phyloP scores from a whole-genome alignment of 2,888 invertebrate species.

The Cephonodes hylas region DNA sequence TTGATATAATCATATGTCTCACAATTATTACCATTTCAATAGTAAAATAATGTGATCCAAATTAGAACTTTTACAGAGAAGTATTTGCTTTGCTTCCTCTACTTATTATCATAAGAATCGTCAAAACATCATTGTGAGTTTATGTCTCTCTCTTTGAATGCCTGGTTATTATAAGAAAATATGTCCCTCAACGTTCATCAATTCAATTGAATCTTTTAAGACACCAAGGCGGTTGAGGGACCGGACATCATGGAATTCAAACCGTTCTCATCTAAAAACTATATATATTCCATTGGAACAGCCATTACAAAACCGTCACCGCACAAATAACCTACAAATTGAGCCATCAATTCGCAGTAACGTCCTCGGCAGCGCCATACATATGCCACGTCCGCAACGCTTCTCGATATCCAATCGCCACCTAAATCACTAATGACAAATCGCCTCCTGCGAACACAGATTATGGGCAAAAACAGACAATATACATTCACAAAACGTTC shows the following conservation, averaged over 20 bases:
- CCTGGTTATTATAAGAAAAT: too few relatives aligned
- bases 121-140: too few relatives aligned
- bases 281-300: background rate
- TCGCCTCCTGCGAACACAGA: slow-evolving; percentile 21
- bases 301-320: background rate
- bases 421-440: slow-evolving; percentile 10
- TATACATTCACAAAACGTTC: slow-evolving; percentile 28
- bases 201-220: too few relatives aligned
- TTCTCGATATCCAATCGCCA: background rate
- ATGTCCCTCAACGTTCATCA: too few relatives aligned
- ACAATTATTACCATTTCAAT: background rate
- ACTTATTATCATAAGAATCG: background rate
- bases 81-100: too few relatives aligned
- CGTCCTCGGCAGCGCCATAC: background rate
- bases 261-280: background rate
- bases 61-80: too few relatives aligned
- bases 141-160: too few relatives aligned
- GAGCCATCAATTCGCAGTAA: background rate
- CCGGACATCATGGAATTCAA: background rate
- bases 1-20: background rate
- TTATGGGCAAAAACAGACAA: slow-evolving; percentile 34
- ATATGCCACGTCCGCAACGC: background rate
- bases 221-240: background rate
- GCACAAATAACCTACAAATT: slow-evolving; percentile 6
- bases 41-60: too few relatives aligned